Evolutionary conservation across 2,113 vertebrate genomes (phyloP), one percentile per base, ranked within the genome.

Genomic region (Ailuropoda melanoleuca): DNA sequence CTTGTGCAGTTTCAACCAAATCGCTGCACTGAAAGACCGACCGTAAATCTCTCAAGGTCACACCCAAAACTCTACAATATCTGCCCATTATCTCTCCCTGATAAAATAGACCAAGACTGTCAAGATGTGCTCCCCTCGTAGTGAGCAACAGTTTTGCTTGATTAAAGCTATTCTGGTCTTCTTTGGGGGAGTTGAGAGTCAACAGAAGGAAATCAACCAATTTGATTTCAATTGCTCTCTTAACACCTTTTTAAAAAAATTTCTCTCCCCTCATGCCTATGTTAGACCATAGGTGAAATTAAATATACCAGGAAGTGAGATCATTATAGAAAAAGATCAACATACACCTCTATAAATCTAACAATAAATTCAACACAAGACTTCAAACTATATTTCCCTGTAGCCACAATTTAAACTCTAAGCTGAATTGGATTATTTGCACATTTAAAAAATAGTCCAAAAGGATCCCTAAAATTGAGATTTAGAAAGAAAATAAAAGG

Each of bases 371-470:
- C 53, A 94, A 77, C 3, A 62, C 26, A 23, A 70, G 58, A 88
- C 53, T 85, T 84, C 64, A 83, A 85, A 81, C 10, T 95, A 0
- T 7, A 92, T 85, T 82, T 81, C 34, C 62, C 64, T 81, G 60
- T 8, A 72, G 24, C 17, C 37, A 66, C 15, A 75, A 56, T 74
- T 75, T 93, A 85, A 85, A 85, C 24, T 31, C 39, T 56, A 70
- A 62, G 58, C 31, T 72, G 58, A 90, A 48, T 0, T 70, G 46
- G 34, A n/a, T 64, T 90, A 88, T 81, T 62, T n/a, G 95, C 2
- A 93, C 29, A 83, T 48, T 97, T 94, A 24, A 83, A 68, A 68
- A 97, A 89, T 62, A 34, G 6, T 77, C n/a, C 88, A 89, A 53
- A 78, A 74, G 50, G 50, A 13, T 55, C 17, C 21, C n/a, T 56